A percentile compares a stretch with the other conserved stretches of the same genome.
phyloP scores from a whole-genome alignment of 2,888 invertebrate genomes.

The Harpagoxenus sublaevis region DNA sequence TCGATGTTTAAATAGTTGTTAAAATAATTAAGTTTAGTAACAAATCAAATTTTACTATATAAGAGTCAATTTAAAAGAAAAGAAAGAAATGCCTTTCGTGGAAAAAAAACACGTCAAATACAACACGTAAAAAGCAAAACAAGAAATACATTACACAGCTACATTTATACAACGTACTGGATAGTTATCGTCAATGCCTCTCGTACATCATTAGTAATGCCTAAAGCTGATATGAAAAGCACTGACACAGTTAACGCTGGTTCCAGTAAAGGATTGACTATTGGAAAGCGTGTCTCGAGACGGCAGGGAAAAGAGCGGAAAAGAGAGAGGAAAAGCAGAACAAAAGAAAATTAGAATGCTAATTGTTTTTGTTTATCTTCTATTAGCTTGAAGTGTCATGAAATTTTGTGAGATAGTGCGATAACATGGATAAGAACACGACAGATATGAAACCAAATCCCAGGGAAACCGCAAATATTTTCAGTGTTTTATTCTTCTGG shows the following conservation, averaged over 20 bases:
- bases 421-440: slow-evolving; percentile 64
- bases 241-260: not conserved
- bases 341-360: not conserved
- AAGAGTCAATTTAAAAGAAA: not conserved
- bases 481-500: slow-evolving; percentile 76
- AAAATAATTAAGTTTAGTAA: not conserved
- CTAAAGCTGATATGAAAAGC: slow-evolving; percentile 22
- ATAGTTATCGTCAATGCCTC: not conserved
- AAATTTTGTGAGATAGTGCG: not conserved
- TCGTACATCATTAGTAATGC: slow-evolving; percentile 24
- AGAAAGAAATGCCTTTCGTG: not conserved
- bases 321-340: too few species aligned
- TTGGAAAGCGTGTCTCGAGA: not conserved
- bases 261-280: slow-evolving; percentile 25
- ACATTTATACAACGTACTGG: slow-evolving; percentile 28
- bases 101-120: not conserved
- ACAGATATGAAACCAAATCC: slow-evolving; percentile 68
- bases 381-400: not conserved
- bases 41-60: not conserved
- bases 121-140: not conserved
- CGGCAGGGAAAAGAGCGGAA: not conserved
- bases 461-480: slow-evolving; percentile 69
- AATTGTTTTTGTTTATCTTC: not conserved
- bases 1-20: not conserved
- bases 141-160: not conserved